A percentile compares a stretch with the other conserved stretches of the same genome.
Conservation (phyloP, 35 echinoderm and acorn worm genomes). For the Anneissia japonica region DNA sequence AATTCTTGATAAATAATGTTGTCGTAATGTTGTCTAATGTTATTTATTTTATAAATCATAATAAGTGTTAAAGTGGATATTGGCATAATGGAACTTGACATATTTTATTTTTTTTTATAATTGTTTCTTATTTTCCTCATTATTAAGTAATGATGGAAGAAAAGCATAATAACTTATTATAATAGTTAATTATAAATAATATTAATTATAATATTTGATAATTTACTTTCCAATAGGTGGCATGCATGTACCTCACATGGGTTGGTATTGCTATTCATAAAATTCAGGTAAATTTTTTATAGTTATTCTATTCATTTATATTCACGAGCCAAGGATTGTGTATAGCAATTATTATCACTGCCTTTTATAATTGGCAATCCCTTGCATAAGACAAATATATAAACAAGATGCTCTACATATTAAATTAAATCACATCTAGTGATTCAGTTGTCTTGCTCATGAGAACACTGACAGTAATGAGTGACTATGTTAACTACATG, state of each 20-base stretch:
- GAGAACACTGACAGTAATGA: no score
- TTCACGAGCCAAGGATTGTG: not conserved
- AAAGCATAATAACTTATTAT: not conserved
- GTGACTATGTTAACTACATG: no score
- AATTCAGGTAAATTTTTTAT: slow-evolving; percentile 52
- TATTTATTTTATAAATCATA: not conserved
- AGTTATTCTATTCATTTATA: not conserved
- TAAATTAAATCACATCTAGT: no score
- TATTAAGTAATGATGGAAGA: not conserved
- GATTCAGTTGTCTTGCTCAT: no score
- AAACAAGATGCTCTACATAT: no score
- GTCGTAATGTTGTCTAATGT: slow-evolving; percentile 6
- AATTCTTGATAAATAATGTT: no score
- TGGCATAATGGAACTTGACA: not conserved
- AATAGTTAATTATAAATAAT: no score
- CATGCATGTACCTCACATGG: slow-evolving; percentile 58
- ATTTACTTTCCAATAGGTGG: slow-evolving; percentile 36
- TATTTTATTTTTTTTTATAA: slow-evolving; percentile 1
- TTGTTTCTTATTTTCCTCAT: not conserved
- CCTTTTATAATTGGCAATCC: no score
- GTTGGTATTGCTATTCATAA: slow-evolving; percentile 72
- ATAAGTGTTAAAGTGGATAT: not conserved
- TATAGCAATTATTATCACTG: not conserved
- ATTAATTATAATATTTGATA: not conserved
- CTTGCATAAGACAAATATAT: no score